Evolutionary conservation across 1,140 invertebrate genomes (phyloP).

Genomic region (Hycleus cichorii): DNA sequence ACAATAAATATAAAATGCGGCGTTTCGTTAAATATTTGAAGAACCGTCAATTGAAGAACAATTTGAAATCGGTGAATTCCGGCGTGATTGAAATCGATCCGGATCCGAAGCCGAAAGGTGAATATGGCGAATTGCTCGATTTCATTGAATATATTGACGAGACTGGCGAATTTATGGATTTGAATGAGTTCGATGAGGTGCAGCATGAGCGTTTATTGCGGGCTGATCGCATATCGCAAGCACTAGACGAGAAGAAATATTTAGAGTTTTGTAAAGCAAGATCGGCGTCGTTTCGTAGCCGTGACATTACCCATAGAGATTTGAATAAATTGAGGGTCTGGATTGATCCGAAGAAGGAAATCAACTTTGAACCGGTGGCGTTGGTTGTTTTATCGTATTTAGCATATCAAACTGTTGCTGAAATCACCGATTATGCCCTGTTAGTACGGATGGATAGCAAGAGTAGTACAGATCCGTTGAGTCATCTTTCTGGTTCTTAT

Average conservation of each 20-base stretch:
- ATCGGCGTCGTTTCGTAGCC: slow-evolving; percentile 30
- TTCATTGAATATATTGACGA: slow-evolving; percentile 49
- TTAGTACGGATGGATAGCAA: slow-evolving; percentile 55
- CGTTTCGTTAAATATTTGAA: slow-evolving; percentile 40
- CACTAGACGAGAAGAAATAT: slow-evolving; percentile 48
- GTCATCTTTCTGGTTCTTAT: slow-evolving; percentile 46
- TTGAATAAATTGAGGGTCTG: slow-evolving; percentile 45
- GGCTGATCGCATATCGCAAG: slow-evolving; percentile 46
- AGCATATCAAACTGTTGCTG: slow-evolving; percentile 64
- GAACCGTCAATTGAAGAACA: slow-evolving; percentile 26
- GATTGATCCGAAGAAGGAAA: slow-evolving; percentile 46
- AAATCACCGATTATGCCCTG: slow-evolving; percentile 60
- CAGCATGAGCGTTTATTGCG: slow-evolving; percentile 45
- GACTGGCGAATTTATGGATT: slow-evolving; percentile 49
- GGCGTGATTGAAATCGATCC: slow-evolving; percentile 16
- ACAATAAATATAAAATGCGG: slow-evolving; percentile 46
- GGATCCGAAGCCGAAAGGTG: slow-evolving; percentile 24
- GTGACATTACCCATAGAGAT: slow-evolving; percentile 30
- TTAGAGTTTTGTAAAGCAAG: slow-evolving; percentile 42
- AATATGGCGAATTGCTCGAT: slow-evolving; percentile 38
- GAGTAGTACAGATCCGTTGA: slow-evolving; percentile 49
- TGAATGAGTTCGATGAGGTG: slow-evolving; percentile 45
- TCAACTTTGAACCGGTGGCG: slow-evolving; percentile 43
- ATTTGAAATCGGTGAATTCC: slow-evolving; percentile 36
- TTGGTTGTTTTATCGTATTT: slow-evolving; percentile 60